Conservation (phyloP, 2,888 invertebrate species). For the Aleiodes alternator region DNA sequence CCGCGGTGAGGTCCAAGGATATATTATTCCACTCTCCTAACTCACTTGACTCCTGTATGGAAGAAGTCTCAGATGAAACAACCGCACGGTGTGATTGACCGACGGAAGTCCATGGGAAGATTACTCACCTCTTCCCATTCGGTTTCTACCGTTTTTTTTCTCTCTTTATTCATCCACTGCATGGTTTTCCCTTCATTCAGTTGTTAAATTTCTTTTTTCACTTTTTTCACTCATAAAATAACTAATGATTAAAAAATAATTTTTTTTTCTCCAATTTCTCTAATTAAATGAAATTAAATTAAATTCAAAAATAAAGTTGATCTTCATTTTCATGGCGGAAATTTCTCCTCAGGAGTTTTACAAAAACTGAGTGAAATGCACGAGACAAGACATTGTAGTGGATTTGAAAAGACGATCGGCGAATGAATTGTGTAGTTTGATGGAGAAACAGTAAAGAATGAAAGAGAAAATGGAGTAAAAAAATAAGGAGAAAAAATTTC, state of each 20-base stretch:
- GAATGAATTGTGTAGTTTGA: conserved; percentile 15
- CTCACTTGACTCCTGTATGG: conserved; percentile 34
- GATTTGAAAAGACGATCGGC: conserved; percentile 1
- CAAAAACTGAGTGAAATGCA: conserved; percentile 9
- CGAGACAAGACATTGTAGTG: conserved; percentile 1
- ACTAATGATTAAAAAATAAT: too few relatives aligned
- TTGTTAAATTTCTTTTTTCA: background rate
- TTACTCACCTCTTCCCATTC: conserved; percentile 20
- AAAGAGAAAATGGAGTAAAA: background rate
- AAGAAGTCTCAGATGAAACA: conserved; percentile 3
- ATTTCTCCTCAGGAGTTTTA: conserved; percentile 14
- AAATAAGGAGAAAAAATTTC: background rate
- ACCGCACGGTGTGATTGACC: conserved; percentile 34
- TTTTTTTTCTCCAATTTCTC: background rate
- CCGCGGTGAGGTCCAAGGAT: conserved; percentile 41
- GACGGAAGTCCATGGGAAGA: conserved; percentile 24
- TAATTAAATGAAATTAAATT: background rate
- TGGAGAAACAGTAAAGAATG: conserved; percentile 12
- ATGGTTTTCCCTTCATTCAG: conserved; percentile 25
- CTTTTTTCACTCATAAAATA: background rate
- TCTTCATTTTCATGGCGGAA: background rate
- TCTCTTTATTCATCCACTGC: background rate
- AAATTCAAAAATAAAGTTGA: background rate
- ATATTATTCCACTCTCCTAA: conserved; percentile 27
- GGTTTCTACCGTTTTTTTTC: background rate